phyloP scores from a whole-genome alignment of 2,113 vertebrate species.

The Leucopsar rothschildi region DNA sequence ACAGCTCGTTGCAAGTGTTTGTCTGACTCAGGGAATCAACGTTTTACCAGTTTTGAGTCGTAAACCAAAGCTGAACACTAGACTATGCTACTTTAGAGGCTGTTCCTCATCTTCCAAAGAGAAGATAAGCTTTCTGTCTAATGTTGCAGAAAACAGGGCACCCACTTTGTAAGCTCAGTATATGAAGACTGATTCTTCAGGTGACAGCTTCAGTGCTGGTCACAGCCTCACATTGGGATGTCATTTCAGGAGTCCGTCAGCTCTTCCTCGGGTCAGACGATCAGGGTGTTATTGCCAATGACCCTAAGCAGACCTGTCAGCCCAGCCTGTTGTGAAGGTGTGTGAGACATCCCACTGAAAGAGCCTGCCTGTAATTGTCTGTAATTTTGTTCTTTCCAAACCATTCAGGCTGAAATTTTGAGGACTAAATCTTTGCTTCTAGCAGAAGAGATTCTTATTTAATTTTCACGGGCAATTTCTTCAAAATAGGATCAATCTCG shows the following conservation, averaged over 20 bases:
- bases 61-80: neutral
- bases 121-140: neutral
- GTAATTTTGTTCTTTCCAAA: neutral
- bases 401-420: neutral
- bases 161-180: neutral
- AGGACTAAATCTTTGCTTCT: neutral
- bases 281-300: neutral
- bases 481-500: neutral
- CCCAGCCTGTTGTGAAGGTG: neutral
- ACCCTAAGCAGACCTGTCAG: neutral
- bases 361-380: neutral
- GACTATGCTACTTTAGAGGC: neutral
- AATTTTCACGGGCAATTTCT: neutral
- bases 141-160: neutral
- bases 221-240: neutral
- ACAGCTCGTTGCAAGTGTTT: neutral
- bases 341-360: neutral
- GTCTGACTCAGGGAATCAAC: neutral
- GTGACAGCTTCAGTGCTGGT: neutral
- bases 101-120: neutral
- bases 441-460: neutral
- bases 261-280: neutral
- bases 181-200: neutral
- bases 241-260: neutral
- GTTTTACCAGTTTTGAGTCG: neutral